Conservation (phyloP, 2,888 invertebrate species). For the Catocala fraxini region DNA sequence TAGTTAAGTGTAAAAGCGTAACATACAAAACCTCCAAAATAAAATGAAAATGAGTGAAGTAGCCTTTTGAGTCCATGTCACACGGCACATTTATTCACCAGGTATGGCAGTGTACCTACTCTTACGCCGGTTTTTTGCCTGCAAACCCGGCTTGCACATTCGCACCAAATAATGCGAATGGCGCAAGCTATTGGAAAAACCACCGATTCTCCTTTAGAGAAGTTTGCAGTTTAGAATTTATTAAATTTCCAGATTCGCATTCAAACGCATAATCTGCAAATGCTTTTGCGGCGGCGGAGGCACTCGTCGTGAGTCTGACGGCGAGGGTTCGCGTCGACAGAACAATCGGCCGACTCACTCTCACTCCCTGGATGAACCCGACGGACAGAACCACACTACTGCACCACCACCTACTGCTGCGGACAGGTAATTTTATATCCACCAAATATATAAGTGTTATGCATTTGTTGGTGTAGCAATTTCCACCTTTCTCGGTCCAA, state of each 20-base stretch:
- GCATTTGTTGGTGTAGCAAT: too few relatives aligned
- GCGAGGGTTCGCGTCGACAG: constrained; percentile 61
- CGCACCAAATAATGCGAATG: too few relatives aligned
- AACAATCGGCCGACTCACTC: constrained; percentile 64
- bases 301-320: constrained; percentile 70
- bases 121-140: too few relatives aligned
- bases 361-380: constrained; percentile 75
- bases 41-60: too few relatives aligned
- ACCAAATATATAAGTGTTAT: not conserved
- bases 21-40: too few relatives aligned
- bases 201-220: too few relatives aligned
- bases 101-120: too few relatives aligned
- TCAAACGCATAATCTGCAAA: constrained; percentile 96
- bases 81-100: too few relatives aligned
- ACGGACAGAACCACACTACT: constrained; percentile 46
- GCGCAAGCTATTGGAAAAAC: too few relatives aligned
- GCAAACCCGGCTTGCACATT: too few relatives aligned
- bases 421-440: constrained; percentile 56
- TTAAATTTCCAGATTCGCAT: constrained; percentile 91
- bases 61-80: too few relatives aligned
- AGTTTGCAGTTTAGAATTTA: not conserved
- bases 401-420: constrained; percentile 55
- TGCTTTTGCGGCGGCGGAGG: constrained; percentile 90
- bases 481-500: not conserved
- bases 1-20: too few relatives aligned